phyloP scores from a whole-genome alignment of 2,888 invertebrate species.

The Epiblema foenella region DNA sequence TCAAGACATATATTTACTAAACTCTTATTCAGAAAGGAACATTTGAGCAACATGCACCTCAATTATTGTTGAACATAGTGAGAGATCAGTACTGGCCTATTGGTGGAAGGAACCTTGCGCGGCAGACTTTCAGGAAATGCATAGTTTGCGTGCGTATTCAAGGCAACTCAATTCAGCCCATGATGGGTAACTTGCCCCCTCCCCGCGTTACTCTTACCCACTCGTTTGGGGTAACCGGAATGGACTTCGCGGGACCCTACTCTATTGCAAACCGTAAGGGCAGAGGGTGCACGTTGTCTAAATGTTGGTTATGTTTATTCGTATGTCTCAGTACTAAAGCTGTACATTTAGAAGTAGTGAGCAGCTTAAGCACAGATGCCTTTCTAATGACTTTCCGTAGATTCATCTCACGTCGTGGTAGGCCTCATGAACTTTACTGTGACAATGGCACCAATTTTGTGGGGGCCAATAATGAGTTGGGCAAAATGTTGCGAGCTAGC shows the following conservation, averaged over 20 bases:
- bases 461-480: conserved; percentile 21
- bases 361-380: conserved; percentile 13
- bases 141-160: conserved; percentile 16
- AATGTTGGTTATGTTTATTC: conserved; percentile 5
- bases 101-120: conserved; percentile 8
- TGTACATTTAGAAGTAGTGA: conserved; percentile 1
- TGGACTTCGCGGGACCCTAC: neutral
- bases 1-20: neutral
- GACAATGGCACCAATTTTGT: conserved; percentile 25
- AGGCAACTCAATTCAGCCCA: conserved; percentile 27
- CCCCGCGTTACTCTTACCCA: conserved; percentile 1
- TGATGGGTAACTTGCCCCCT: conserved; percentile 24
- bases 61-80: conserved; percentile 2
- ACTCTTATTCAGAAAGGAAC: conserved; percentile 8
- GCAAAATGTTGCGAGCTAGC: conserved; percentile 19
- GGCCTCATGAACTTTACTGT: conserved; percentile 28
- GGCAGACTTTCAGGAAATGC: neutral
- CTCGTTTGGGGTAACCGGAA: neutral
- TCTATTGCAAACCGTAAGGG: neutral
- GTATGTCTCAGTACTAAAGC: conserved; percentile 10
- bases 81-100: conserved; percentile 13
- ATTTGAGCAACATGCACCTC: neutral
- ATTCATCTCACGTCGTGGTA: conserved; percentile 23
- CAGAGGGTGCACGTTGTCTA: conserved; percentile 19
- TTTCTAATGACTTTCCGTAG: conserved; percentile 14